These are phyloP conservation scores for Sebastes steindachneri DNA, from an alignment of 2,797 vertebrate genomes.

Conservation along the genomic window DNA sequence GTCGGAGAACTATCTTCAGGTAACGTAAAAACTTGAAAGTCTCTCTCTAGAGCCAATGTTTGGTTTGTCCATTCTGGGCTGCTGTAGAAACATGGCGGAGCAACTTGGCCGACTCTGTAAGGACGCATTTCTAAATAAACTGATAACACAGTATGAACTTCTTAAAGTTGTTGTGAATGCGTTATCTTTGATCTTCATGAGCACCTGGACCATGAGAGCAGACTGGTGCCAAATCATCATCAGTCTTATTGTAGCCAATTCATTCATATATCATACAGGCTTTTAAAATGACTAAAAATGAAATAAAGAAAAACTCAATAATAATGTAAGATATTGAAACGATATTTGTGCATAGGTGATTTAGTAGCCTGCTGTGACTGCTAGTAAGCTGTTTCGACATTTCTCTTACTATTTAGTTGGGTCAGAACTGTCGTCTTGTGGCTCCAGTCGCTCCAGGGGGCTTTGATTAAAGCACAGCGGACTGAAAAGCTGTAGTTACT, in stretches of 20 bases:
- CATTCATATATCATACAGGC: background rate
- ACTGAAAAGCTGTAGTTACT: constrained; percentile 52
- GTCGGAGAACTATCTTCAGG: no score
- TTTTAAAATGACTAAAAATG: background rate
- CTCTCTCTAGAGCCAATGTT: no score
- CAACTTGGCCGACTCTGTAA: no score
- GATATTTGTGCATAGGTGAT: background rate
- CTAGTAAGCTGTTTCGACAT: background rate
- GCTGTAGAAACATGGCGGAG: no score
- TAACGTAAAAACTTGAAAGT: no score
- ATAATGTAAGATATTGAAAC: background rate
- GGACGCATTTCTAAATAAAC: background rate
- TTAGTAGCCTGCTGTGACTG: no score
- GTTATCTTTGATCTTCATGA: background rate
- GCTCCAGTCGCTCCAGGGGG: constrained; percentile 76
- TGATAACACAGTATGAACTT: background rate
- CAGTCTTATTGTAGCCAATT: background rate
- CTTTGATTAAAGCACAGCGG: constrained; percentile 52
- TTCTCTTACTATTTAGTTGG: constrained; percentile 61
- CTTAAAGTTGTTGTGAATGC: background rate
- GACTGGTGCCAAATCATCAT: background rate
- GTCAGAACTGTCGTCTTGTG: constrained; percentile 31
- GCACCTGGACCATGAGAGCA: background rate
- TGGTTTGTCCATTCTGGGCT: no score
- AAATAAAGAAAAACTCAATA: background rate